A percentile compares a stretch with the other conserved stretches of the same genome.
Conservation (phyloP, 2,113 vertebrate genomes). For the Chaetodon auriga region DNA sequence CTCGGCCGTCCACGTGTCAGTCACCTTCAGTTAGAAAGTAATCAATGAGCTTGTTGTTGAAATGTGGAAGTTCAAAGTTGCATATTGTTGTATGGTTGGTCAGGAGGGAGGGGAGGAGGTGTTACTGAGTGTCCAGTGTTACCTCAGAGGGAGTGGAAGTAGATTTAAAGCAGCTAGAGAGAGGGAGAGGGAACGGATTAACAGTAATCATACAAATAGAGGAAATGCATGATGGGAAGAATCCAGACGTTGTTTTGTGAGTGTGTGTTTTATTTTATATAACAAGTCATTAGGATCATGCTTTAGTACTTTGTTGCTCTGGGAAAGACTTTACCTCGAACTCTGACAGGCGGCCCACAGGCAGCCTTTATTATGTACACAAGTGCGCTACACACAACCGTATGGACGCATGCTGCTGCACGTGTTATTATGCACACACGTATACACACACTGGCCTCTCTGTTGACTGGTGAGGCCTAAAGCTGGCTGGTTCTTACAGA, state of each 20-base stretch:
- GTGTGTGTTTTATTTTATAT: conserved; percentile 63
- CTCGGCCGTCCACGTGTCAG: background rate
- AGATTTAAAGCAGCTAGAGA: conserved; percentile 48
- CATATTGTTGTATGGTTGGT: conserved; percentile 6
- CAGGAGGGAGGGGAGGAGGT: background rate
- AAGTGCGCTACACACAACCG: background rate
- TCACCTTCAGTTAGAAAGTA: conserved; percentile 32
- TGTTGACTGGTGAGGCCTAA: conserved; percentile 51
- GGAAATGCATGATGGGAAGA: conserved; percentile 70
- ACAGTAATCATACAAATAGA: conserved; percentile 74
- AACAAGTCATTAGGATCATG: conserved; percentile 63
- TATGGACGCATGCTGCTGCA: conserved; percentile 6
- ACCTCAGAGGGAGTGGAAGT: conserved; percentile 40
- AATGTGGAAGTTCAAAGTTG: conserved; percentile 54
- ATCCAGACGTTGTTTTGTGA: conserved; percentile 35
- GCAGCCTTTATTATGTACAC: background rate
- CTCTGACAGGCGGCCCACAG: conserved; percentile 40
- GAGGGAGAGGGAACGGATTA: conserved; percentile 64
- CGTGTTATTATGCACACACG: conserved; percentile 17
- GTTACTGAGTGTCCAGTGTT: conserved; percentile 37
- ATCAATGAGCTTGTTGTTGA: conserved; percentile 39
- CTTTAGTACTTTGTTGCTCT: conserved; percentile 53
- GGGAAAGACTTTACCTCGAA: conserved; percentile 51
- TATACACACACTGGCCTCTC: conserved; percentile 39
- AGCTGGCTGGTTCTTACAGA: conserved; percentile 28